Conservation (phyloP, 2,888 invertebrate genomes). For the Lasioglossum morio region DNA sequence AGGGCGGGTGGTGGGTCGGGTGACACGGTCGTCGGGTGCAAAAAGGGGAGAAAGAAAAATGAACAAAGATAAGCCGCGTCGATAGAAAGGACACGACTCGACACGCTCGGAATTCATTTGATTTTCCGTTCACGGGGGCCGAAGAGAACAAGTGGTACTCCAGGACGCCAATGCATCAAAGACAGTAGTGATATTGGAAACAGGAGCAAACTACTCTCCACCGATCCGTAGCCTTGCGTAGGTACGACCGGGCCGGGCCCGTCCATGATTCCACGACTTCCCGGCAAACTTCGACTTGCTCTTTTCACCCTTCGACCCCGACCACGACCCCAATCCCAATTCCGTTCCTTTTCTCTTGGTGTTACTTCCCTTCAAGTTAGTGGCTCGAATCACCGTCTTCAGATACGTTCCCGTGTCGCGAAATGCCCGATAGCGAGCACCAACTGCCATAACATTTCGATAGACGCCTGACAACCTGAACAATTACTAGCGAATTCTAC, state of each 20-base stretch:
- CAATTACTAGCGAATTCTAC: background rate
- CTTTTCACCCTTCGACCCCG: slow-evolving; percentile 55
- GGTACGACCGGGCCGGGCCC: background rate
- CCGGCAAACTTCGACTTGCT: slow-evolving; percentile 62
- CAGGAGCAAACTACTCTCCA: slow-evolving; percentile 62
- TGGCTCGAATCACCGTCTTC: slow-evolving; percentile 37
- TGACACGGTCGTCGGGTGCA: background rate
- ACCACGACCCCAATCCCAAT: slow-evolving; percentile 20
- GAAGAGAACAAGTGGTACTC: slow-evolving; percentile 70
- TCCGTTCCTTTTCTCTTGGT: slow-evolving; percentile 21
- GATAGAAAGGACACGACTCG: slow-evolving; percentile 56
- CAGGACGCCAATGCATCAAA: slow-evolving; percentile 67
- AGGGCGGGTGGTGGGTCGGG: background rate
- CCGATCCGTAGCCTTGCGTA: slow-evolving; percentile 27
- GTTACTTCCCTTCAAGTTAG: slow-evolving; percentile 35
- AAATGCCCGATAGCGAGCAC: background rate
- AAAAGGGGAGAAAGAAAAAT: slow-evolving; percentile 25
- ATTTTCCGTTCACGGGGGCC: slow-evolving; percentile 69
- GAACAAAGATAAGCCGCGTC: slow-evolving; percentile 50
- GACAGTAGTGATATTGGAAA: slow-evolving; percentile 71
- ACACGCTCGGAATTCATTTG: slow-evolving; percentile 73
- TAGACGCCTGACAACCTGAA: background rate
- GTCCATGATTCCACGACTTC: slow-evolving; percentile 62
- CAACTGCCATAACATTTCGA: background rate
- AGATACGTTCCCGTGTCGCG: slow-evolving; percentile 15